These are phyloP conservation scores for Hipposideros larvatus DNA, from an alignment of 2,797 vertebrate genomes.

Conservation along the genomic window DNA sequence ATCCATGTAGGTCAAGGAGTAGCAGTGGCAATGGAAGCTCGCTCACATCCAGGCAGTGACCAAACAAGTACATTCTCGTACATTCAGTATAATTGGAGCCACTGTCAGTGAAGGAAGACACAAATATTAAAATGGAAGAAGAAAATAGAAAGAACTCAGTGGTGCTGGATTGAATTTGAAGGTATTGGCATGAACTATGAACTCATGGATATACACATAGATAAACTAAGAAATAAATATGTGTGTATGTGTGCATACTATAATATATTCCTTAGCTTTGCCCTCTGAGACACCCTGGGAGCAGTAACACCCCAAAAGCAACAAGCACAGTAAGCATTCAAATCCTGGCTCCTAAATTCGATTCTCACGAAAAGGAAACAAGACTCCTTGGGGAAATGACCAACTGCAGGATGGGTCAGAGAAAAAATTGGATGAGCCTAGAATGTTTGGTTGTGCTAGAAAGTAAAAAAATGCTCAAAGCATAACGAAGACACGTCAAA, in stretches of 20 bases:
- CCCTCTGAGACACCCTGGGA: neutral
- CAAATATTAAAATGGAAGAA: neutral
- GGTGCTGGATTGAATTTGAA: neutral
- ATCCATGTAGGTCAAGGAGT: neutral
- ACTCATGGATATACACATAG: neutral
- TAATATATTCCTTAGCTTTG: neutral
- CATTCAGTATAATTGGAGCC: neutral
- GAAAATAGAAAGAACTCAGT: neutral
- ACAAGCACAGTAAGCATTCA: neutral
- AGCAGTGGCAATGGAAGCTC: neutral
- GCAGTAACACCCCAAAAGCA: neutral
- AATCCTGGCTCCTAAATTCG: constrained; percentile 38
- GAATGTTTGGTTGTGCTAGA: neutral
- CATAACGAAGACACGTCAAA: neutral
- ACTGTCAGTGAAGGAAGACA: neutral
- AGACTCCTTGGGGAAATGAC: neutral
- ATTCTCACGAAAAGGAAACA: neutral
- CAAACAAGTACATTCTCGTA: neutral
- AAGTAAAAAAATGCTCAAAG: neutral
- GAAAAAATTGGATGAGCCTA: neutral
- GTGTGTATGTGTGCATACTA: neutral
- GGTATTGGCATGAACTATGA: neutral
- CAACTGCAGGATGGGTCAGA: neutral
- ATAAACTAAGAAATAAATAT: neutral
- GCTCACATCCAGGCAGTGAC: accelerated